Base-by-base conservation (phyloP, 2,113 vertebrate species). In the Noturus placidus region DNA sequence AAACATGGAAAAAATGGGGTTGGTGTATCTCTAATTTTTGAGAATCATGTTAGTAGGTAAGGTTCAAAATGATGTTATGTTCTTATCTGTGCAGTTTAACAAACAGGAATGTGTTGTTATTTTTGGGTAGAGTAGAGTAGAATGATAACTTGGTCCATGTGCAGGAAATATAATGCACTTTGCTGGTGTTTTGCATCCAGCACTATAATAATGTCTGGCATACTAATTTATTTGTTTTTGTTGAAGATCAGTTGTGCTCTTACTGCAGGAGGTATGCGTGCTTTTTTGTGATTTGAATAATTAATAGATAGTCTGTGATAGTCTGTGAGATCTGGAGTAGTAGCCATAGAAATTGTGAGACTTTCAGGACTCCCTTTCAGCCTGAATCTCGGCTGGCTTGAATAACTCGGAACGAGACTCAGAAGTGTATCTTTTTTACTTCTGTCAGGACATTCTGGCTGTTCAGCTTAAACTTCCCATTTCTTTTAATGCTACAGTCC, bases 281-380 rank as follows among this genome's bases (percentile, higher is more conserved):
- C 3, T 22, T 54, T 63, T n/a, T 69, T 27, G 35, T 50, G 61
- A 13, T 70, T 30, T 56, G 20, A 25, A 84, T 72, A 46, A 84
- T 70, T 54, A 30, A n/a, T 19, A 35, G 17, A 54, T 46, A n/a
- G n/a, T n/a, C n/a, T n/a, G n/a, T n/a, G n/a, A n/a, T n/a, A n/a
- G n/a, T n/a, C 20, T 50, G 17, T 82, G 52, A 59, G 70, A 59
- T 76, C 35, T 61, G 14, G 1, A 74, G 54, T 35, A 35, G 76
- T 56, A 20, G n/a, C 1, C 4, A 35, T 25, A 33, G 30, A 72
- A 61, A 59, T 19, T 61, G 19, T 74, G 8, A 69, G 30, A 25
- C 19, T 17, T 86, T 33, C 22, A 14, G 30, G 76, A 80, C 80
- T 67, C 50, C 76, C 46, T 80, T 69, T 86, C 61, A 80, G 38